Base-by-base conservation (phyloP, 1,140 invertebrate species). In the Lasaia peninsularis region DNA sequence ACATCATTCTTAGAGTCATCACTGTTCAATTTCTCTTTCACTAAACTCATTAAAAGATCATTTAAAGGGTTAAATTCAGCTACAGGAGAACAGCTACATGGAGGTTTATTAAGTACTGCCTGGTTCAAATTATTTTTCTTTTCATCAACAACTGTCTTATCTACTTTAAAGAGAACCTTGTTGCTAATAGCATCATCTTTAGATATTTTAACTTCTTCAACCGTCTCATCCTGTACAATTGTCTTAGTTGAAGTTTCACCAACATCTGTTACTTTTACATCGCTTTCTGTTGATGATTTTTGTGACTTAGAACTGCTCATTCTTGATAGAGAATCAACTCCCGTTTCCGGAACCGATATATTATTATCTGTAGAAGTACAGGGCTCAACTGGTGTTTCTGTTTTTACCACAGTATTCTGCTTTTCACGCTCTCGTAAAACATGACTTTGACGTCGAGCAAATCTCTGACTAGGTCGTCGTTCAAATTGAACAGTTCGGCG, bases 401-500 rank as follows among this genome's bases (percentile, higher is more conserved):
- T 56, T 68, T 90, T 89, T 16, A 67, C 44, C 12, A 63, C 67
- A 60, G 65, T 71, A 69, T 68, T 86, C 75, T 92, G 92, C 73
- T 92, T 92, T 59, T 95, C 94, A 56, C 94, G 90, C 75, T 96
- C 95, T 21, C 94, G 82, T 14, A 96, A 75, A 34, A 96, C 93
- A 79, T 97, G 95, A 52, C 94, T 96, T 78, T 97, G 96, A 49
- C 98, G 89, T 49, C 97, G 91, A 18, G 96, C 97, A 83, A 98
- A 99, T 56, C 98, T 91, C 80, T 99, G 98, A 90, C 97, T 99
- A 0, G 98, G 98, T 57, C 97, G 92, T 64, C 98, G 91, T 84
- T 99, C 98, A 84, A 99, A 98, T 73, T 98, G 96, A 2, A 98
- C 97, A 6, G 96, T 98, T 51, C 97, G 91, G 52, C 97, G 89